These are phyloP conservation scores for Semicossyphus pulcher DNA, from an alignment of 2,113 vertebrate genomes.

Conservation along the genomic window DNA sequence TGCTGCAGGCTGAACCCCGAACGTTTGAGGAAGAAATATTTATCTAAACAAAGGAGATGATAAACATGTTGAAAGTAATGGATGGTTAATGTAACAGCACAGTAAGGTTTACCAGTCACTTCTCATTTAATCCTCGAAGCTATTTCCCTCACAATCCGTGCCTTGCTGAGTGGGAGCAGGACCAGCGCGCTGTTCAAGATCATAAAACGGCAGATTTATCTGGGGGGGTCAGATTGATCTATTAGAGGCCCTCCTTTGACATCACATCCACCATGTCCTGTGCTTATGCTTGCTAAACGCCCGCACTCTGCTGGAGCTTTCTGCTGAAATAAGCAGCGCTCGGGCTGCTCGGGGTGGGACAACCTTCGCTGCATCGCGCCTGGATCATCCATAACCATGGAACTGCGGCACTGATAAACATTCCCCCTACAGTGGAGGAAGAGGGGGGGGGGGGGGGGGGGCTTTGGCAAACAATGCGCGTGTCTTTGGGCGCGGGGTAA, in stretches of 20 bases:
- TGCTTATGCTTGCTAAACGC: conserved; percentile 70
- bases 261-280: conserved; percentile 58
- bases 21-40: not conserved
- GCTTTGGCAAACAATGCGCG: conserved; percentile 51
- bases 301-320: conserved; percentile 54
- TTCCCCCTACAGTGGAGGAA: conserved; percentile 36
- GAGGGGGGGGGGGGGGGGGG: not conserved
- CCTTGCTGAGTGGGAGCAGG: conserved; percentile 39
- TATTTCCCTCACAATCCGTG: conserved; percentile 1
- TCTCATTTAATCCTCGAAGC: conserved; percentile 15
- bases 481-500: conserved; percentile 63
- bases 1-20: not conserved
- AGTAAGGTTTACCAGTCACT: not conserved
- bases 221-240: conserved; percentile 74
- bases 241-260: conserved; percentile 61
- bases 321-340: conserved; percentile 78
- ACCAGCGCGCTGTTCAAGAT: conserved; percentile 48
- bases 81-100: not conserved
- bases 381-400: conserved; percentile 75
- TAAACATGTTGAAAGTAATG: not conserved
- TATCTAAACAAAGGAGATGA: not conserved
- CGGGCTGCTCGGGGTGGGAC: conserved; percentile 57
- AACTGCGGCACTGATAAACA: conserved; percentile 61
- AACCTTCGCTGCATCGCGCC: conserved; percentile 47
- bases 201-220: conserved; percentile 66